phyloP scores from a whole-genome alignment of 2,888 invertebrate species.

The Ariolimax columbianus region DNA sequence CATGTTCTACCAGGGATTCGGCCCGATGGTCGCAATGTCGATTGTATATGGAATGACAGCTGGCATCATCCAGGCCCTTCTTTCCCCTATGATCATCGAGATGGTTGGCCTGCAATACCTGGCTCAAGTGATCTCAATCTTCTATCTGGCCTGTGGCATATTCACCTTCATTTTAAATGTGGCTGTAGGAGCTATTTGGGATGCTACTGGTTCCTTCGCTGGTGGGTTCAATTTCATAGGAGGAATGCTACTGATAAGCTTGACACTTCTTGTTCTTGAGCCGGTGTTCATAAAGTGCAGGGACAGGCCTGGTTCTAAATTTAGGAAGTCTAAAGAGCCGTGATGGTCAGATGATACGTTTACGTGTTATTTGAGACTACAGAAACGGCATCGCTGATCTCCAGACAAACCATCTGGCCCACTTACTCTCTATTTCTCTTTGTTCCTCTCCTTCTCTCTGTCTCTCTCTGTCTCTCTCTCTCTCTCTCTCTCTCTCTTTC shows the following conservation, averaged over 20 bases:
- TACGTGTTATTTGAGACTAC: too few species aligned
- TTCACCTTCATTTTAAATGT: constrained; percentile 24
- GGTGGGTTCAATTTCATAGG: constrained; percentile 34
- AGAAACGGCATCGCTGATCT: too few species aligned
- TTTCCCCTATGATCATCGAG: constrained; percentile 17
- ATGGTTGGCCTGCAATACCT: constrained; percentile 25
- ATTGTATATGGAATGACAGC: neutral
- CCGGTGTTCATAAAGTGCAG: constrained; percentile 17
- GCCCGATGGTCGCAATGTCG: neutral
- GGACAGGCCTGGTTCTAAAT: neutral
- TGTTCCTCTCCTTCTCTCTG: too few species aligned
- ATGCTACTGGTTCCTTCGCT: constrained; percentile 27
- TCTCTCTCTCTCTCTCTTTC: too few species aligned
- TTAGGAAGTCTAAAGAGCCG: neutral
- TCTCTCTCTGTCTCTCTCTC: too few species aligned
- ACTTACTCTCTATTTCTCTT: too few species aligned
- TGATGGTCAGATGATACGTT: neutral
- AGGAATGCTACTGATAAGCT: constrained; percentile 13
- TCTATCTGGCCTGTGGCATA: constrained; percentile 12
- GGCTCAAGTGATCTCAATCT: constrained; percentile 11
- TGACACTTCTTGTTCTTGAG: neutral
- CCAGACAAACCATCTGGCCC: too few species aligned
- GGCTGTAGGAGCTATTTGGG: constrained; percentile 24
- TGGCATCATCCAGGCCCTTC: constrained; percentile 20
- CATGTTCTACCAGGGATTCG: constrained; percentile 13